Conservation (phyloP, 2,888 invertebrate genomes). For the Philereme transversata region DNA sequence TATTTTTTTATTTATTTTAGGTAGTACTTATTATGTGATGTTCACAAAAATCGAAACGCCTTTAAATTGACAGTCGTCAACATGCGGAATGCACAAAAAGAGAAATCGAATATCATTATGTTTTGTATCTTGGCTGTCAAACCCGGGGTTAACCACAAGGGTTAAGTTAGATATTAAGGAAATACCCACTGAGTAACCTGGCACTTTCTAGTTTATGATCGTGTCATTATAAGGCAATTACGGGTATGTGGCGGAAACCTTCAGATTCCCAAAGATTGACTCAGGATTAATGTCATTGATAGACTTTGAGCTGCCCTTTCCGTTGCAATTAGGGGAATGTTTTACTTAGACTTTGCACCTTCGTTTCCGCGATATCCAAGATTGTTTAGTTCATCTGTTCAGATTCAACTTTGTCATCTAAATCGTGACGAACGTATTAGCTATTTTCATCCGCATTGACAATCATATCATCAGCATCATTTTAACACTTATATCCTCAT, state of each 20-base stretch:
- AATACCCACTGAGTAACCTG: slow-evolving; percentile 34
- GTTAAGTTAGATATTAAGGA: slow-evolving; percentile 31
- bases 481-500: slow-evolving; percentile 9
- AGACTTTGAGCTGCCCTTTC: slow-evolving; percentile 6
- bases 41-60: slow-evolving; percentile 20
- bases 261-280: slow-evolving; percentile 23
- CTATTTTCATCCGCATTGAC: slow-evolving; percentile 21
- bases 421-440: slow-evolving; percentile 14
- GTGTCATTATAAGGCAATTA: slow-evolving; percentile 15
- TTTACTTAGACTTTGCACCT: slow-evolving; percentile 1
- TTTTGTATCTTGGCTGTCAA: slow-evolving; percentile 13
- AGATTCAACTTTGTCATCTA: slow-evolving; percentile 6
- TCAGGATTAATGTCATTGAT: slow-evolving; percentile 14
- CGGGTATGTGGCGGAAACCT: slow-evolving; percentile 19
- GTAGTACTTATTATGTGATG: slow-evolving; percentile 5
- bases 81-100: slow-evolving; percentile 25
- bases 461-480: slow-evolving; percentile 4
- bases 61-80: slow-evolving; percentile 24
- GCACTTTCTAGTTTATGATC: slow-evolving; percentile 24
- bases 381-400: neutral
- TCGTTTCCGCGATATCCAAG: slow-evolving; percentile 2
- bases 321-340: neutral
- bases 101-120: slow-evolving; percentile 28
- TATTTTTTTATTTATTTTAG: neutral
- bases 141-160: slow-evolving; percentile 31